phyloP scores from a whole-genome alignment of 2,888 invertebrate genomes.

The Bombyx huttoni region DNA sequence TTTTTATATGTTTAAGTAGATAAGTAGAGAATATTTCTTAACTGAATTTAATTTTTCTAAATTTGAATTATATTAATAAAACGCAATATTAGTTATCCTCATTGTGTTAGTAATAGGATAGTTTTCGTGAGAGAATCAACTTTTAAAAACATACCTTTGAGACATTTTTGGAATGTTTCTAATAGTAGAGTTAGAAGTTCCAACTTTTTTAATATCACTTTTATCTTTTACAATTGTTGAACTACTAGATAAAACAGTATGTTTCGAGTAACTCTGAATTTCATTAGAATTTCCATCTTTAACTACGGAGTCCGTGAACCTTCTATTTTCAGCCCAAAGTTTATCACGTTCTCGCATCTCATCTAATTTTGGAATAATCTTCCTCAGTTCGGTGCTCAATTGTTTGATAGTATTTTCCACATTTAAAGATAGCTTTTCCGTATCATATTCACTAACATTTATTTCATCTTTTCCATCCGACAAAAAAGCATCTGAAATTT shows the following conservation, averaged over 20 bases:
- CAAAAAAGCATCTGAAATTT: conserved; percentile 72
- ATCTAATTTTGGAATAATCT: conserved; percentile 63
- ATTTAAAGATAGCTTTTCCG: conserved; percentile 48
- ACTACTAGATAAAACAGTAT: conserved; percentile 12
- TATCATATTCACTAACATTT: conserved; percentile 49
- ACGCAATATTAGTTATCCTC: too few relatives aligned
- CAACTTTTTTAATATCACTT: conserved; percentile 12
- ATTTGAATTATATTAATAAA: too few relatives aligned
- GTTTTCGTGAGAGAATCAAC: too few relatives aligned
- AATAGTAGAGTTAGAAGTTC: conserved; percentile 5
- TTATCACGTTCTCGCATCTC: conserved; percentile 60
- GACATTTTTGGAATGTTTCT: not conserved
- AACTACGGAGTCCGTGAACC: conserved; percentile 18
- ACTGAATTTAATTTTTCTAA: too few relatives aligned
- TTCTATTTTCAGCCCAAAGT: conserved; percentile 42
- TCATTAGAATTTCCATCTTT: conserved; percentile 58
- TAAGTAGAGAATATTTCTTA: too few relatives aligned
- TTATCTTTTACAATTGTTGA: conserved; percentile 15
- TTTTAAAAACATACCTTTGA: not conserved
- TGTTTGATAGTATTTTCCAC: conserved; percentile 63
- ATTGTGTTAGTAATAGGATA: too few relatives aligned
- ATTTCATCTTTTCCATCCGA: conserved; percentile 74
- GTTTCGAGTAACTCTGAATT: conserved; percentile 28
- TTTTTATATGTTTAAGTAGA: too few relatives aligned
- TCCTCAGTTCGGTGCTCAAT: conserved; percentile 56